A percentile compares a stretch with the other conserved stretches of the same genome.
Conservation (phyloP, 2,888 invertebrate genomes). For the Netelia fuscicornis region DNA sequence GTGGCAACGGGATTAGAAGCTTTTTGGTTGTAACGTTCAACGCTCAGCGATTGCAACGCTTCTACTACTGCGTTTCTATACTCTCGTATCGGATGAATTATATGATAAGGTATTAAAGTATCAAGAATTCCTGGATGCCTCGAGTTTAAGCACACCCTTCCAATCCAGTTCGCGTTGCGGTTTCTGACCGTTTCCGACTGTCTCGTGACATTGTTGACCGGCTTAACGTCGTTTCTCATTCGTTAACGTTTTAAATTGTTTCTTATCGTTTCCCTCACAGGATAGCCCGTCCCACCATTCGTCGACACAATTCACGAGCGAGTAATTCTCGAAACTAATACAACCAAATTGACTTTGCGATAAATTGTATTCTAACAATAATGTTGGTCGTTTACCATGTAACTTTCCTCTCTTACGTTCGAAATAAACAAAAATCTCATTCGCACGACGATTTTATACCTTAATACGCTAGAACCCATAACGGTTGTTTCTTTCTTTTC, state of each 20-base stretch:
- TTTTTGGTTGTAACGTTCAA: slow-evolving; percentile 58
- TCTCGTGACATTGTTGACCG: background rate
- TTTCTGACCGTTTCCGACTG: background rate
- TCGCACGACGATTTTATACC: background rate
- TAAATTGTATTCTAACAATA: background rate
- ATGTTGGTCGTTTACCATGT: background rate
- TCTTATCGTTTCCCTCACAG: background rate
- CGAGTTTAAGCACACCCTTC: background rate
- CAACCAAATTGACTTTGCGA: background rate
- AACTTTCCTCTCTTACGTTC: background rate
- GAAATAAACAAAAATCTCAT: background rate
- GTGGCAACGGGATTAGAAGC: slow-evolving; percentile 60
- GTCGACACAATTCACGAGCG: background rate
- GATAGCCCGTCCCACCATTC: background rate
- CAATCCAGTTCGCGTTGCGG: background rate
- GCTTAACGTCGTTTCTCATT: background rate
- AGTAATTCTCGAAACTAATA: no score
- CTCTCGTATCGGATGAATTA: slow-evolving; percentile 39
- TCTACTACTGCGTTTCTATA: slow-evolving; percentile 30
- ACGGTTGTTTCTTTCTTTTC: slow-evolving; percentile 33
- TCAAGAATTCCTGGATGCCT: background rate
- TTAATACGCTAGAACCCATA: slow-evolving; percentile 25
- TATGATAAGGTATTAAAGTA: slow-evolving; percentile 22
- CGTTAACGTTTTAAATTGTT: background rate
- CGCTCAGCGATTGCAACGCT: slow-evolving; percentile 33